Conservation (phyloP, 2,797 vertebrate species). For the Aphelocoma californica region DNA sequence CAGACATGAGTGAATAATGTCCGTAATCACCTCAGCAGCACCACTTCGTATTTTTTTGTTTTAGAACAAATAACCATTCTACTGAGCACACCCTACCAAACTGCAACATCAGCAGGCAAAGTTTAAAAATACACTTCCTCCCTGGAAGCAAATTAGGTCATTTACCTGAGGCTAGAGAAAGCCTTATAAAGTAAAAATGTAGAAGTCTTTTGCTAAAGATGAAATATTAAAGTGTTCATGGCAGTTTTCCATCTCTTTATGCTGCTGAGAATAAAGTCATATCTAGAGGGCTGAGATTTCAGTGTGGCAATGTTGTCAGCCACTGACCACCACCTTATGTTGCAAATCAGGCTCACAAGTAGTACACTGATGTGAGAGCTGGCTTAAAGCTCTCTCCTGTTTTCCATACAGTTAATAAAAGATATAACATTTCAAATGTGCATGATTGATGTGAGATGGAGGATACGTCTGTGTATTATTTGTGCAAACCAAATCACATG, state of each 20-base stretch:
- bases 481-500: background rate
- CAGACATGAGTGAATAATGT: background rate
- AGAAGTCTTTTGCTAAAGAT: background rate
- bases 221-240: background rate
- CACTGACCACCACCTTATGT: background rate
- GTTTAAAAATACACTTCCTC: background rate
- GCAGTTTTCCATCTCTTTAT: background rate
- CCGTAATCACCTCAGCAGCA: background rate
- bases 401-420: background rate
- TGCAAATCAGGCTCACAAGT: background rate
- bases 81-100: background rate
- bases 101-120: background rate
- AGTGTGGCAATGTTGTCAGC: background rate
- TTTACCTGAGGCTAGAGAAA: conserved; percentile 11
- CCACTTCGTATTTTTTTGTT: background rate
- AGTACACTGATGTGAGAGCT: background rate
- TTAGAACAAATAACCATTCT: background rate
- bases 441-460: background rate
- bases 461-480: background rate
- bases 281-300: background rate
- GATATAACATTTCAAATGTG: background rate
- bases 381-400: background rate
- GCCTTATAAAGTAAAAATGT: background rate
- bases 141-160: background rate
- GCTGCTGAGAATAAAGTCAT: background rate